Evolutionary conservation across 2,888 invertebrate genomes (phyloP).

Genomic region (Pseudococcus longispinus): DNA sequence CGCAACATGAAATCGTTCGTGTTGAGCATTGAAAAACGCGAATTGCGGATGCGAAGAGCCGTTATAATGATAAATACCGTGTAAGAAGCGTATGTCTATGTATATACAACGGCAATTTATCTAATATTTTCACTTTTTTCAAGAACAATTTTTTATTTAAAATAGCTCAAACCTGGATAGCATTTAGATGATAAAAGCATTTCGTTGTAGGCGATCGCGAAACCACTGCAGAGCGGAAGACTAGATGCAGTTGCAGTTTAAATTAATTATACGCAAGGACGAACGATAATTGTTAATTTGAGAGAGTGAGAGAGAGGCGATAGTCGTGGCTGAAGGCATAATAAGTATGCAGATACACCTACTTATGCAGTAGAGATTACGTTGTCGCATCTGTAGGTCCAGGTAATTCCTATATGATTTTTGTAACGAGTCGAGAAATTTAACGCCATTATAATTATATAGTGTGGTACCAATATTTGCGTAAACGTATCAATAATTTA

Average conservation of each 20-base stretch:
- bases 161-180: neutral
- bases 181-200: constrained; percentile 14
- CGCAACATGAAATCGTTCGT: constrained; percentile 12
- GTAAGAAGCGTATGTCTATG: constrained; percentile 17
- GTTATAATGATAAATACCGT: constrained; percentile 46
- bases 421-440: neutral
- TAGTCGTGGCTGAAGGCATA: neutral
- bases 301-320: neutral
- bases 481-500: neutral
- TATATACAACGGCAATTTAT: constrained; percentile 25
- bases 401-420: neutral
- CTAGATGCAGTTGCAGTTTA: neutral
- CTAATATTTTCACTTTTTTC: constrained; percentile 41
- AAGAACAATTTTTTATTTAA: neutral
- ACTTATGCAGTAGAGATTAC: neutral
- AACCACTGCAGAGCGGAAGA: neutral
- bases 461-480: neutral
- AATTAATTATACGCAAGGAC: neutral
- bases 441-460: neutral
- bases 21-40: constrained; percentile 34
- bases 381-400: neutral
- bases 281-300: neutral
- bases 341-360: neutral
- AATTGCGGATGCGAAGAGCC: constrained; percentile 38
- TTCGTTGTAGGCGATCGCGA: neutral